These are phyloP conservation scores for Thalassoma bifasciatum DNA, from an alignment of 2,113 vertebrate species.

Conservation along the genomic window DNA sequence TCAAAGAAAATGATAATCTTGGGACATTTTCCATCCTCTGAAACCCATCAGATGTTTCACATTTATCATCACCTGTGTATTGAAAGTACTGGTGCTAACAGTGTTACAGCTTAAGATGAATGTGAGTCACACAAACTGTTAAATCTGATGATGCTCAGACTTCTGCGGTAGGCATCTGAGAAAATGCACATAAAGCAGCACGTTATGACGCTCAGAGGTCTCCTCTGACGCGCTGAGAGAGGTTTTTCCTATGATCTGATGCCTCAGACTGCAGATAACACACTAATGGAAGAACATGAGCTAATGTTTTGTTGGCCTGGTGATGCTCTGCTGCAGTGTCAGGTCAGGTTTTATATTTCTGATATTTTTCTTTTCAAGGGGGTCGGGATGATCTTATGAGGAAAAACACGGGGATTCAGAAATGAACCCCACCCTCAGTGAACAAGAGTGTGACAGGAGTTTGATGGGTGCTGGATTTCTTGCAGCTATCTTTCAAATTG, in stretches of 20 bases:
- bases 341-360: conserved; percentile 17
- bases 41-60: too few species aligned
- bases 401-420: background rate
- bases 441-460: too few species aligned
- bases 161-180: conserved; percentile 47
- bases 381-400: background rate
- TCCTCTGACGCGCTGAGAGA: conserved; percentile 48
- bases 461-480: too few species aligned
- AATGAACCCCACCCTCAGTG: too few species aligned
- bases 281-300: conserved; percentile 76
- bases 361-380: background rate
- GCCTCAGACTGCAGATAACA: conserved; percentile 55
- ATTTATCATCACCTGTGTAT: background rate
- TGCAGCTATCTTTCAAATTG: too few species aligned
- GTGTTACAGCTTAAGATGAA: conserved; percentile 21
- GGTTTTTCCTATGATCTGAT: conserved; percentile 72
- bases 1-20: conserved; percentile 15
- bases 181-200: conserved; percentile 42
- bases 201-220: conserved; percentile 60
- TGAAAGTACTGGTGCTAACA: background rate
- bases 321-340: conserved; percentile 25
- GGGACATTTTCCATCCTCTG: too few species aligned
- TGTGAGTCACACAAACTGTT: conserved; percentile 66
- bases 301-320: conserved; percentile 67
- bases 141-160: conserved; percentile 52